Conservation (phyloP, 2,888 invertebrate genomes). For the Athrips mouffetella region DNA sequence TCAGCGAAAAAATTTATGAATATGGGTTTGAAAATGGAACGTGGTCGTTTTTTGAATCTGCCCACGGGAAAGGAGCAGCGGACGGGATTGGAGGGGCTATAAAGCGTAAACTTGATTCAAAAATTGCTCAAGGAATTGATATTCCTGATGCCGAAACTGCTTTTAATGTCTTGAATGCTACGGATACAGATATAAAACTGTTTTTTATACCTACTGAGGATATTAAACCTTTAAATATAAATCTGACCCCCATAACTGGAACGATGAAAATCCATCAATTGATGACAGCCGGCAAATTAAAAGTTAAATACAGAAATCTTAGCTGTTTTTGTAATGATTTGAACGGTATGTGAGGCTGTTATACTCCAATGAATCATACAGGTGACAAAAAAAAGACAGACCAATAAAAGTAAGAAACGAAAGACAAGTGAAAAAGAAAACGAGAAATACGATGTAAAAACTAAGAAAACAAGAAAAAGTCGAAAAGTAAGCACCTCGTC, state of each 20-base stretch:
- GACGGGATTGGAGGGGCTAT: constrained; percentile 21
- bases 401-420: too few species aligned
- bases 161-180: neutral
- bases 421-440: too few species aligned
- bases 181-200: constrained; percentile 6
- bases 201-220: constrained; percentile 5
- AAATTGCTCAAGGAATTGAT: constrained; percentile 14
- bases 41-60: constrained; percentile 19
- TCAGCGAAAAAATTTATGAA: neutral
- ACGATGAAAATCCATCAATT: constrained; percentile 4
- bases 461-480: too few species aligned
- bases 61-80: constrained; percentile 21
- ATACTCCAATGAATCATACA: too few species aligned
- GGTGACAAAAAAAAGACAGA: too few species aligned
- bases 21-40: constrained; percentile 13
- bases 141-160: constrained; percentile 17
- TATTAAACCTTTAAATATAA: too few species aligned
- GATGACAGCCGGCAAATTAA: neutral
- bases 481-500: too few species aligned
- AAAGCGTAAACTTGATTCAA: constrained; percentile 17
- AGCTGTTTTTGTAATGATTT: constrained; percentile 13
- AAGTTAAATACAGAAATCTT: constrained; percentile 2
- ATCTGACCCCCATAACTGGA: neutral
- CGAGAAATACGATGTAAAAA: too few species aligned
- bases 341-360: too few species aligned